Evolutionary conservation across 2,797 vertebrate genomes (phyloP), one percentile per base, ranked within the genome.

Genomic region (Discoglossus pictus): DNA sequence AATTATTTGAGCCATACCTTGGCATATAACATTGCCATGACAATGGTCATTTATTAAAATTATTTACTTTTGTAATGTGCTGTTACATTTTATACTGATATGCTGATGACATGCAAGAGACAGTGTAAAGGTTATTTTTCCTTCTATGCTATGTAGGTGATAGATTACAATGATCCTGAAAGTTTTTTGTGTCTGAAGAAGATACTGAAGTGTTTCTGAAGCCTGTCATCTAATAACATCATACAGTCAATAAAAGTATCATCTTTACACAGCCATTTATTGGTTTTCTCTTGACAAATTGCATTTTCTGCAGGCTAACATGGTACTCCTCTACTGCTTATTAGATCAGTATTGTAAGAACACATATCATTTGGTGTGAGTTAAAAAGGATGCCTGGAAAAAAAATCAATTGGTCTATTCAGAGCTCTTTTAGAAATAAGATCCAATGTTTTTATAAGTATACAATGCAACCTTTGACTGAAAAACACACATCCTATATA

Each of bases 221-320:
- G 46, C 68, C 61, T 71, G 38, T 63, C 53, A 71, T 71, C 53
- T 71, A 64, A 71, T 65, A 71, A 71, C 53, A 71, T 71, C 61
- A 64, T 71, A 59, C 53, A 71, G 68, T 64, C 68, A 71, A 71
- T 71, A 71, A 71, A 64, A 71, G 68, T 71, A 71, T 71, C 61
- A 71, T 71, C 68, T 64, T 63, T 63, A 70, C 68, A 71, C 52
- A 59, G 61, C 61, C 53, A 71, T 71, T 71, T 71, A 71, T 71
- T 71, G 68, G 68, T 71, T 71, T 71, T 71, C 68, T 71, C 60
- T 71, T 65, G 61, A 71, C 68, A 71, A 71, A 71, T 71, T 71
- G 39, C 61, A 71, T 65, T 71, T 71, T 71, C 68, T 59, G 53
- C 61, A 51, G 59, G 68, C 61, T 71, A 63, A 71, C 68, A 71